A percentile compares a stretch with the other conserved stretches of the same genome.
Evolutionary conservation across 2,888 invertebrate genomes (phyloP).

Genomic region (Lomographa bimaculata): DNA sequence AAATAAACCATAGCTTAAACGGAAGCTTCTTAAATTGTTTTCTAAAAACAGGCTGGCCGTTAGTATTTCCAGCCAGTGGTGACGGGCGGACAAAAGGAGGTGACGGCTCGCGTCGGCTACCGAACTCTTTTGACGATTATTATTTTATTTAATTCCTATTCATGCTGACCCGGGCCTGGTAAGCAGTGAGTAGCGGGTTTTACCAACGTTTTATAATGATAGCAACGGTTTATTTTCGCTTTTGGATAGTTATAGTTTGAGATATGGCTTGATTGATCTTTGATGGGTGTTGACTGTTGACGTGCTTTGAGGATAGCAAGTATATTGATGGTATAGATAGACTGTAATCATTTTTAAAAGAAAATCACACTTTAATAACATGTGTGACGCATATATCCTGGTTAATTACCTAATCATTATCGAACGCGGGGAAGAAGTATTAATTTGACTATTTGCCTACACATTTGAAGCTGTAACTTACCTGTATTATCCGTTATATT

Average conservation of each 20-base stretch:
- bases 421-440: too few species aligned
- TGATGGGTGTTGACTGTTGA: too few species aligned
- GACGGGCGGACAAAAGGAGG: constrained; percentile 53
- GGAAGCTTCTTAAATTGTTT: constrained; percentile 80
- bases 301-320: too few species aligned
- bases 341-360: too few species aligned
- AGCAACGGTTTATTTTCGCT: constrained; percentile 32
- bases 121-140: constrained; percentile 29
- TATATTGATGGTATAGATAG: too few species aligned
- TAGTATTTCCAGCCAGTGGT: constrained; percentile 56
- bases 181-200: constrained; percentile 41
- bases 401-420: too few species aligned
- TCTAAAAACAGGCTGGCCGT: constrained; percentile 74
- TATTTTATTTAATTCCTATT: constrained; percentile 34
- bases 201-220: constrained; percentile 29
- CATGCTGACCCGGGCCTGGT: constrained; percentile 22
- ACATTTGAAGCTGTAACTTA: too few species aligned
- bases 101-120: constrained; percentile 41
- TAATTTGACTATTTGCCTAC: too few species aligned
- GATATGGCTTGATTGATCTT: constrained; percentile 18
- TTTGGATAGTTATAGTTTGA: constrained; percentile 29
- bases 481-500: too few species aligned
- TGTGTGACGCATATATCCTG: too few species aligned
- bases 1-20: constrained; percentile 68
- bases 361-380: too few species aligned